A percentile compares a stretch with the other conserved stretches of the same genome.
Conservation (phyloP, 23 tunicate genomes). For the Trididemnum miniatum region DNA sequence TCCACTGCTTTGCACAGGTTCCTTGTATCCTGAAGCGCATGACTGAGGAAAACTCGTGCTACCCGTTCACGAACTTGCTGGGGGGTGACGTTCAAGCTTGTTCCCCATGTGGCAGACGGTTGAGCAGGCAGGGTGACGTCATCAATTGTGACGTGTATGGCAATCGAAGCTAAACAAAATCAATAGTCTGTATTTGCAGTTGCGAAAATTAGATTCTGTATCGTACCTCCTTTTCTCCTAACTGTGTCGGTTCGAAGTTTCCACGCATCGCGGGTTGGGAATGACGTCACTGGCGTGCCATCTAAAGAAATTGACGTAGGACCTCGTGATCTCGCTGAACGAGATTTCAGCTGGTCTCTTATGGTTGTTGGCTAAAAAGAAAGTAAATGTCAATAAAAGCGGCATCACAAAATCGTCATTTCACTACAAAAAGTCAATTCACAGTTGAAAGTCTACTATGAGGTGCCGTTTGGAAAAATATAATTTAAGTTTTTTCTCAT, state of each 20-base stretch:
- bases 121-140: constrained; percentile 82
- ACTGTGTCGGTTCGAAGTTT: constrained; percentile 86
- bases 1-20: constrained; percentile 73
- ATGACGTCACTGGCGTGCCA: constrained; percentile 63
- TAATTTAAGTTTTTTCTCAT: no score
- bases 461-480: no score
- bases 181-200: no score
- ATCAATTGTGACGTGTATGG: constrained; percentile 60
- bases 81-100: constrained; percentile 77
- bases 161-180: constrained; percentile 56
- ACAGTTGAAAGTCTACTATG: not conserved
- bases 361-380: constrained; percentile 32
- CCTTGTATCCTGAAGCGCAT: constrained; percentile 61
- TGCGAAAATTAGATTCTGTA: not conserved
- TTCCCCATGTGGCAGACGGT: constrained; percentile 72
- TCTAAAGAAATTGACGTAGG: constrained; percentile 61
- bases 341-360: constrained; percentile 35
- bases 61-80: constrained; percentile 81
- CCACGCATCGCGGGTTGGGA: constrained; percentile 92
- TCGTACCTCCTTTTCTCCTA: constrained; percentile 79
- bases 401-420: no score
- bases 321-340: constrained; percentile 52
- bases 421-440: no score
- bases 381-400: not conserved
- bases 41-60: constrained; percentile 72